Evolutionary conservation across 2,888 invertebrate species (phyloP), one percentile per base, ranked within the genome.

Genomic region (Papilio gigon): DNA sequence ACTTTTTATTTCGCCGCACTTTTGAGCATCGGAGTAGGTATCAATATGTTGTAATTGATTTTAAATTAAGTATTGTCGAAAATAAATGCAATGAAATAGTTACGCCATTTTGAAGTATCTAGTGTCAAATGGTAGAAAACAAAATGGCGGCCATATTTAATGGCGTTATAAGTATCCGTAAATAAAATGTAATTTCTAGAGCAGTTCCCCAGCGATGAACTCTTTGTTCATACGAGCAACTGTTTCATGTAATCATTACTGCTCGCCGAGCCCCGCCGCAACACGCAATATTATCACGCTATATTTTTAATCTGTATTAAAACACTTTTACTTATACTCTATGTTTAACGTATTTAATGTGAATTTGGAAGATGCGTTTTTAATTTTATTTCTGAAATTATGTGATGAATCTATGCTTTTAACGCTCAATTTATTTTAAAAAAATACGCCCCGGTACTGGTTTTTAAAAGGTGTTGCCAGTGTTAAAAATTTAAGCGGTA

Each of bases 161-260:
- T 68, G 33, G 68, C 50, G 17, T 64, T 68, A 50, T 64, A 68
- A 68, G 27, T 64, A 30, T 65, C 60, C 50, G 68, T 68, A 60
- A 68, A 65, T 64, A 65, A 68, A 68, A 68, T 2, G 64, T 53
- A 50, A 47, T 68, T 68, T 68, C 58, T 63, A 63, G 67, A 68
- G 58, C 67, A 63, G 58, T 56, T 63, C 67, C 67, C 63, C 58
- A 30, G 68, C 68, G 68, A 60, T 65, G 64, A 40, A 50, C 68
- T 60, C 64, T 65, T 60, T 68, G 68, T 68, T 64, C 64, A 64
- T 62, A 62, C 64, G 50, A 68, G 40, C 60, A 65, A 68, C 64
- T 68, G 68, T 64, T 65, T 47, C 47, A 47, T 47, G 63, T 65
- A 68, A 68, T 68, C 65, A 68, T 68, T 65, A 60, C 22, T 65